Evolutionary conservation across 2,113 vertebrate genomes (phyloP).

Genomic region (Cromileptes altivelis): DNA sequence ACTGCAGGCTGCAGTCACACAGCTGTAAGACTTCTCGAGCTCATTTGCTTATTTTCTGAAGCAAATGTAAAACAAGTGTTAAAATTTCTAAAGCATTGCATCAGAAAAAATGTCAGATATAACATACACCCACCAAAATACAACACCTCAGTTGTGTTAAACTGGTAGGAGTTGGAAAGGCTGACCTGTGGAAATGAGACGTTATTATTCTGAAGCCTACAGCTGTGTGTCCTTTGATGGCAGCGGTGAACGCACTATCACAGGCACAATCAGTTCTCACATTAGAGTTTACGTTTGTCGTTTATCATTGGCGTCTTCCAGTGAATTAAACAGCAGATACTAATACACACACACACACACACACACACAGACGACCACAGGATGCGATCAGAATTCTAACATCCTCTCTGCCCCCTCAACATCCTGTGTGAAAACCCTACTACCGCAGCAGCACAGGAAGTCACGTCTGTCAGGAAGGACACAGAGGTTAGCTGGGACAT

Average conservation of each 20-base stretch:
- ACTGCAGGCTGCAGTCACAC: background rate
- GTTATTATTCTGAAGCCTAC: constrained; percentile 11
- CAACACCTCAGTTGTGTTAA: constrained; percentile 16
- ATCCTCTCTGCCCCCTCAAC: constrained; percentile 74
- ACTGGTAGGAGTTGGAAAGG: constrained; percentile 36
- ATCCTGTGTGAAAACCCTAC: constrained; percentile 68
- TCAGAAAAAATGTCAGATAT: constrained; percentile 8
- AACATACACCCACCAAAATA: constrained; percentile 27
- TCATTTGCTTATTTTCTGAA: background rate
- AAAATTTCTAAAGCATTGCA: background rate
- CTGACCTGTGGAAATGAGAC: constrained; percentile 29
- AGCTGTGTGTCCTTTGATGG: constrained; percentile 10
- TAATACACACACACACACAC: constrained; percentile 34
- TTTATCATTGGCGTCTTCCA: constrained; percentile 35
- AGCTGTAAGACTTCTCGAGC: background rate
- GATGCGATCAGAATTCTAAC: constrained; percentile 64
- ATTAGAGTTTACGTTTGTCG: constrained; percentile 20
- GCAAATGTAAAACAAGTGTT: background rate
- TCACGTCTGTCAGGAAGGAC: constrained; percentile 59
- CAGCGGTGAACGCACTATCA: background rate
- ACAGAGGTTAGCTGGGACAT: constrained; percentile 20
- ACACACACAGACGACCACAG: constrained; percentile 58
- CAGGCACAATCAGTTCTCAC: constrained; percentile 21
- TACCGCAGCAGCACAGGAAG: constrained; percentile 70
- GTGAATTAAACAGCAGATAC: constrained; percentile 15